These are phyloP conservation scores for Acinonyx jubatus DNA, from an alignment of 2,113 vertebrate species.

Conservation along the genomic window DNA sequence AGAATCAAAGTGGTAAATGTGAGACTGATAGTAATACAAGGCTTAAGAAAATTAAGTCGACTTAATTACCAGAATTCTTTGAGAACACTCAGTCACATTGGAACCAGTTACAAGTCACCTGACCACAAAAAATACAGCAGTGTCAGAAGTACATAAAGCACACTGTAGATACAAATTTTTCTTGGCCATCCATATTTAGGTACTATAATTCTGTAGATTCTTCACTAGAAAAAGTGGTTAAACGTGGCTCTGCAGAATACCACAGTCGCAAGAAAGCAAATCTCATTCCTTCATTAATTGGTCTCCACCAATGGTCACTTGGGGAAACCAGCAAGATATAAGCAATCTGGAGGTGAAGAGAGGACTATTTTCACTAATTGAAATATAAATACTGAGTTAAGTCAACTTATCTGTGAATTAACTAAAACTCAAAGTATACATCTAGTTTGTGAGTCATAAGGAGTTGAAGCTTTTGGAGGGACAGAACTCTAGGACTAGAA, in stretches of 20 bases:
- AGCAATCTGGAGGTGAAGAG: constrained; percentile 74
- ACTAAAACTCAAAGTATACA: constrained; percentile 63
- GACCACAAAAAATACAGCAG: constrained; percentile 74
- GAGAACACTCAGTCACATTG: constrained; percentile 69
- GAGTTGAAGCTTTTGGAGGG: constrained; percentile 50
- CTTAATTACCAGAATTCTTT: constrained; percentile 64
- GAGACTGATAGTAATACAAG: constrained; percentile 64
- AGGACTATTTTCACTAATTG: constrained; percentile 65
- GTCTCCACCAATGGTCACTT: constrained; percentile 69
- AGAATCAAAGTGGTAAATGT: constrained; percentile 75
- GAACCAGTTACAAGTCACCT: constrained; percentile 72
- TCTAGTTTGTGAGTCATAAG: constrained; percentile 60
- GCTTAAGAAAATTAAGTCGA: constrained; percentile 69
- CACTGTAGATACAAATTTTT: constrained; percentile 74
- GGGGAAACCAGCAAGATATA: constrained; percentile 75
- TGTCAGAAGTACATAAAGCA: constrained; percentile 73
- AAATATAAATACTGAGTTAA: constrained; percentile 63
- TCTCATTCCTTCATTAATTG: constrained; percentile 77
- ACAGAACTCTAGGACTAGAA: constrained; percentile 51
- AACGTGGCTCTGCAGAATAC: constrained; percentile 68
- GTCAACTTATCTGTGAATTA: constrained; percentile 70
- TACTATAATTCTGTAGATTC: constrained; percentile 71
- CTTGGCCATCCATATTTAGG: constrained; percentile 71
- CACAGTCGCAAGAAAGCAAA: constrained; percentile 71
- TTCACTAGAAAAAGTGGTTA: constrained; percentile 78